Conservation (phyloP, 2,888 invertebrate genomes). For the Tenthredo distinguenda region DNA sequence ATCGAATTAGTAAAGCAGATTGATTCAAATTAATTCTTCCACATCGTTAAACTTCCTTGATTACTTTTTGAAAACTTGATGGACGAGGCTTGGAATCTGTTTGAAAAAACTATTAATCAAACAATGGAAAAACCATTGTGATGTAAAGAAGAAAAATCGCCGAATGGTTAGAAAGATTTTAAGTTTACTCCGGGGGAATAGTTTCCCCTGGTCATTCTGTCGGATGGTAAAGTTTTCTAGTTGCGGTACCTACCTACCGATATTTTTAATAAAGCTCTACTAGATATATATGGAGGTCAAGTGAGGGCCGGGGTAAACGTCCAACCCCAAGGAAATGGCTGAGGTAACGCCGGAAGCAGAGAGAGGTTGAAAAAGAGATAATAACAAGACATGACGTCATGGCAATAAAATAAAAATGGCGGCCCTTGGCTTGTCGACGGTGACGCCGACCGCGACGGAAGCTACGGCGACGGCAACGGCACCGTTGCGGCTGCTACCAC, state of each 20-base stretch:
- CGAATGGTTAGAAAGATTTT: not conserved
- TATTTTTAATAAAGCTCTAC: conserved; percentile 46
- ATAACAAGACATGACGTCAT: conserved; percentile 61
- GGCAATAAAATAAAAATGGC: conserved; percentile 63
- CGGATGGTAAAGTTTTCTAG: not conserved
- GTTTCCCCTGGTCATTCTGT: not conserved
- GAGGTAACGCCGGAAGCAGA: conserved; percentile 34
- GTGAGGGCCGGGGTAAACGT: conserved; percentile 31
- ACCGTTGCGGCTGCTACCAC: conserved; percentile 18
- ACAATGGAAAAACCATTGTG: not conserved
- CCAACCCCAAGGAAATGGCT: conserved; percentile 42
- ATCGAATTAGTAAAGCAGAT: conserved; percentile 14
- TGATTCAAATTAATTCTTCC: not conserved
- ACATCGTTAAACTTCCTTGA: not conserved
- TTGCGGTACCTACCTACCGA: not conserved
- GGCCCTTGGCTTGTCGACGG: conserved; percentile 52
- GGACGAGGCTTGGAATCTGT: not conserved
- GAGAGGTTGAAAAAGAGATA: conserved; percentile 55
- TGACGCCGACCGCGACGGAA: conserved; percentile 36
- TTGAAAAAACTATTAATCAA: too few relatives aligned
- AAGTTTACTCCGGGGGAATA: not conserved
- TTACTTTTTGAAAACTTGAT: not conserved
- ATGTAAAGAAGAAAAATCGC: not conserved
- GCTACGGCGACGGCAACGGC: not conserved
- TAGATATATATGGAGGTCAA: conserved; percentile 32